Conservation (phyloP, 2,113 vertebrate genomes). For the Mobula hypostoma region DNA sequence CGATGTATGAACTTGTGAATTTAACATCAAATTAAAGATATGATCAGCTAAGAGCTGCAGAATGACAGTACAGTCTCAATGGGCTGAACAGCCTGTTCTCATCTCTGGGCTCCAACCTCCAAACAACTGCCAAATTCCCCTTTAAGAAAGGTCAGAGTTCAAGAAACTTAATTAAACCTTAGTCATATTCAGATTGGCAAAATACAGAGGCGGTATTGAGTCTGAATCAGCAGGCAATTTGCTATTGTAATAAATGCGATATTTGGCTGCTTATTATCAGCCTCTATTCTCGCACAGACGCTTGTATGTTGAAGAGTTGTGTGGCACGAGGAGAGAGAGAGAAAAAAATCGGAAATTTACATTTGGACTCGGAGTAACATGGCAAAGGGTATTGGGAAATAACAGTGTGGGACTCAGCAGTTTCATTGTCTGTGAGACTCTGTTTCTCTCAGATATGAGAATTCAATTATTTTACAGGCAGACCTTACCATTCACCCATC, state of each 20-base stretch:
- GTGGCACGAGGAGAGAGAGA: constrained; percentile 94
- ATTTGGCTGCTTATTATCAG: constrained; percentile 90
- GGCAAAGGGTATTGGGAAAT: constrained; percentile 99
- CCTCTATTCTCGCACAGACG: constrained; percentile 87
- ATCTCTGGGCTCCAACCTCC: constrained; percentile 45
- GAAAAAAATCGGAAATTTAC: constrained; percentile 88
- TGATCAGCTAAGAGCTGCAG: background rate
- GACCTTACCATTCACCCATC: constrained; percentile 79
- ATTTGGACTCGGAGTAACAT: constrained; percentile 99
- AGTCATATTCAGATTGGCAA: constrained; percentile 70
- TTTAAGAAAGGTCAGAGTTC: constrained; percentile 61
- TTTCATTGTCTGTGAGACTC: constrained; percentile 99
- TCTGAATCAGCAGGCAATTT: constrained; percentile 98
- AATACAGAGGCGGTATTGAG: constrained; percentile 98
- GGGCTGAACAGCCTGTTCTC: constrained; percentile 46
- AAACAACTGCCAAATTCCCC: constrained; percentile 1
- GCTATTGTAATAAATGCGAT: constrained; percentile 83
- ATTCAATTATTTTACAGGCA: constrained; percentile 99
- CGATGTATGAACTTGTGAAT: too few relatives aligned
- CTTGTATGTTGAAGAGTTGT: constrained; percentile 94
- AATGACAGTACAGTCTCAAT: constrained; percentile 58
- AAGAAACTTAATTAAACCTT: constrained; percentile 93
- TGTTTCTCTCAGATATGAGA: constrained; percentile 99
- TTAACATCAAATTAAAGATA: background rate
- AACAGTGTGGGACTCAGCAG: constrained; percentile 99